Percentiles rank a stretch among this genome's conserved stretches.
These are phyloP conservation scores for Petrocephalus sullivani DNA, from an alignment of 2,797 vertebrate species.

Conservation along the genomic window DNA sequence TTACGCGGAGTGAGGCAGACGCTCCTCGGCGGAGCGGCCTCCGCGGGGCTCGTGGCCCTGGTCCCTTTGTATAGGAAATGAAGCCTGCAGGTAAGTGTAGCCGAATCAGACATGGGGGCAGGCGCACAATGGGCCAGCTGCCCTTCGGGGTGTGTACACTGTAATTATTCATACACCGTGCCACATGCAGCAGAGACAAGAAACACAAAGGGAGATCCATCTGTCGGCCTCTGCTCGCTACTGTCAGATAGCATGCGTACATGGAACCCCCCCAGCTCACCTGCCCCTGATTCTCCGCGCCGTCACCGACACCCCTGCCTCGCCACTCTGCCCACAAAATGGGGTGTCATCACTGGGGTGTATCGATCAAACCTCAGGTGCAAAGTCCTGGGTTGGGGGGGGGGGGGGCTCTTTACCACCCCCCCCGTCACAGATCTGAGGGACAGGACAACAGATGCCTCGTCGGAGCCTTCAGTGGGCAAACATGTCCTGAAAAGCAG, in stretches of 20 bases:
- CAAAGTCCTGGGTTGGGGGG: slow-evolving; percentile 49
- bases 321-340: slow-evolving; percentile 55
- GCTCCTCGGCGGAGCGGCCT: slow-evolving; percentile 41
- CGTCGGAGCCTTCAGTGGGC: slow-evolving; percentile 33
- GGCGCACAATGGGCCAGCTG: slow-evolving; percentile 63
- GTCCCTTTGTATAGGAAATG: slow-evolving; percentile 48
- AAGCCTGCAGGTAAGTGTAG: slow-evolving; percentile 51
- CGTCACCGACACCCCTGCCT: slow-evolving; percentile 56
- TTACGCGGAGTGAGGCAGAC: slow-evolving; percentile 22
- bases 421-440: slow-evolving; percentile 3
- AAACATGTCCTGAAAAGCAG: slow-evolving; percentile 63
- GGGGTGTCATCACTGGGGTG: slow-evolving; percentile 67
- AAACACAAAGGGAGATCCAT: slow-evolving; percentile 43
- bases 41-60: slow-evolving; percentile 39
- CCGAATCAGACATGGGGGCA: slow-evolving; percentile 58
- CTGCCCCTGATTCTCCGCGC: slow-evolving; percentile 80
- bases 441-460: slow-evolving; percentile 11
- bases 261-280: slow-evolving; percentile 63
- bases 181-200: slow-evolving; percentile 34
- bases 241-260: slow-evolving; percentile 50
- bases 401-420: slow-evolving; percentile 34
- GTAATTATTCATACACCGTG: slow-evolving; percentile 55
- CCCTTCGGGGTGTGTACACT: slow-evolving; percentile 49
- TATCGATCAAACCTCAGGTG: slow-evolving; percentile 71
- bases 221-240: slow-evolving; percentile 49